Base-by-base conservation (phyloP, 2,888 invertebrate species). In the Watsonalla binaria region DNA sequence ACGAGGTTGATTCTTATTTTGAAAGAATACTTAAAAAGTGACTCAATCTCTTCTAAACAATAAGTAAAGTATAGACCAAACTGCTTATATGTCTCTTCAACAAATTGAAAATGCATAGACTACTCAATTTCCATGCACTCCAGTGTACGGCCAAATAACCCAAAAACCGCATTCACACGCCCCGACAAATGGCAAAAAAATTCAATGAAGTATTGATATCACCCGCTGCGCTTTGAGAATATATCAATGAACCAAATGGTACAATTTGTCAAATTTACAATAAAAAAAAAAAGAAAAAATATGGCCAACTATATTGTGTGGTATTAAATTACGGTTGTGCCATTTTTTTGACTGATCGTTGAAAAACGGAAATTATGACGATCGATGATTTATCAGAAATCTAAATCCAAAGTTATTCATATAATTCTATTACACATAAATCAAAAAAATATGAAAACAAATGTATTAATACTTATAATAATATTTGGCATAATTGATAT, bases 151-250 rank as follows among this genome's bases (percentile, higher is more conserved):
- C 54, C 62, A 59, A 74, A 65, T 83, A 77, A 78, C 81, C 79
- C 63, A 79, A 63, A 82, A 78, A 82, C 82, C 80, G 70, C 77
- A 72, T 77, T 81, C 74, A 67, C 74, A 70, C 69, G 51, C 55
- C 13, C 37, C 39, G 39, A 49, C 37, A 71, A 60, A 53, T 53
- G 52, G 33, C 62, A 68, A 68, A 61, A 55, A 51, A 46, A 42
- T 51, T 50, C 57, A 62, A 65, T 68, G 66, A 70, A 61, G 54
- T 71, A 59, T 68, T 65, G 51, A 59, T 66, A 55, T 65, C 73
- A 64, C 75, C 77, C 76, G 74, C 76, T 68, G 77, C 34, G 73
- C 62, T 54, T 49, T 42, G 42, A 56, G 55, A 47, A 61, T 62
- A 15, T 45, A 42, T 51, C 48, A 55, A 51, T 59, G 57, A 63